Percentiles rank a stretch among this genome's conserved stretches.
These are phyloP conservation scores for Sternotherus odoratus DNA, from an alignment of 2,797 vertebrate species.

Conservation along the genomic window DNA sequence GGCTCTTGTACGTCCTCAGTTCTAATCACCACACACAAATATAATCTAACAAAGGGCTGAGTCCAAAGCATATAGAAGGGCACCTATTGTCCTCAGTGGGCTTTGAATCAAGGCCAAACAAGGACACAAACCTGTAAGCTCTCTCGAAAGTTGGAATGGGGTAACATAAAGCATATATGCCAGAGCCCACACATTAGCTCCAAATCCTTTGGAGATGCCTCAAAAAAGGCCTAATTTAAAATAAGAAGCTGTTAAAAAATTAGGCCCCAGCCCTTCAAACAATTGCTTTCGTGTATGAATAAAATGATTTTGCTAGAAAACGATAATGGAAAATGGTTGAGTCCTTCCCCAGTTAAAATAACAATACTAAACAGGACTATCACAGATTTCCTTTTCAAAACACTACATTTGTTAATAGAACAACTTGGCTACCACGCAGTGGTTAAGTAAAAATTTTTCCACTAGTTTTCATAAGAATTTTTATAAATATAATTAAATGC, in stretches of 20 bases:
- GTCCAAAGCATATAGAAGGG: neutral
- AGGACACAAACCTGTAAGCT: neutral
- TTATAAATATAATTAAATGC: slow-evolving; percentile 20
- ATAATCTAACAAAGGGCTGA: neutral
- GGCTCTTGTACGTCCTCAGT: neutral
- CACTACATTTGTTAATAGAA: neutral
- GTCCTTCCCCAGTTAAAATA: neutral
- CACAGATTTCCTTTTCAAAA: neutral
- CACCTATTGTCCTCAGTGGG: neutral
- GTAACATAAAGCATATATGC: neutral
- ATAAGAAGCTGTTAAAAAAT: neutral
- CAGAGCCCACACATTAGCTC: neutral
- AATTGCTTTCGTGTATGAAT: neutral
- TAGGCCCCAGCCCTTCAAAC: neutral
- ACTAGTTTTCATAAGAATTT: slow-evolving; percentile 33
- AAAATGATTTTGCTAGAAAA: slow-evolving; percentile 26
- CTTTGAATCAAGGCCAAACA: neutral
- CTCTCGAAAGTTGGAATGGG: neutral
- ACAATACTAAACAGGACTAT: neutral
- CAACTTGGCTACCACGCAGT: neutral
- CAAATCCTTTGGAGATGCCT: neutral
- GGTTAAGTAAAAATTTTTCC: slow-evolving; percentile 10
- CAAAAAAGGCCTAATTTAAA: neutral
- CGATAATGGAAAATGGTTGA: slow-evolving; percentile 33
- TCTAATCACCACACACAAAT: rapidly evolving